Evolutionary conservation across 2,797 vertebrate genomes (phyloP), one percentile per base, ranked within the genome.

Genomic region (Rhabdomys pumilio): DNA sequence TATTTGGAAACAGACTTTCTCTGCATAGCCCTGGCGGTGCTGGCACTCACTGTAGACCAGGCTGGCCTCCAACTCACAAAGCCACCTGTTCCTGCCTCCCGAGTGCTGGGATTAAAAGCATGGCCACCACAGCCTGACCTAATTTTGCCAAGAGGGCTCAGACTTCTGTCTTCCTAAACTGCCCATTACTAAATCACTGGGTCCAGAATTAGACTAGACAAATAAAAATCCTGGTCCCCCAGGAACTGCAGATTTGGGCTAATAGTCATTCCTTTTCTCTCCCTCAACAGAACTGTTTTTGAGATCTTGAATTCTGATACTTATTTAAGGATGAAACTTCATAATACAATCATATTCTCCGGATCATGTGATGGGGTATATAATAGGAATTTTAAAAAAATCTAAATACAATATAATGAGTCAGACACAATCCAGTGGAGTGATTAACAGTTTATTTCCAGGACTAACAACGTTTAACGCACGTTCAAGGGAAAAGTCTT

Each of bases 361-460:
- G 57, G 85, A 31, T 90, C 57, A 65, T 31, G 85, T 11, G 47
- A 5, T 29, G 41, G 14, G 8, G 14, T 11, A 1, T 19, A 34
- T 26, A 57, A 75, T 0, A 89, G 17, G 9, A 65, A 57, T 67
- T 76, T 12, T 6, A 3, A 63, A 82, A 82, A 90, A 53, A 61
- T 79, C 84, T 92, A 88, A 93, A 79, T 53, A 92, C 47, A 96
- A 85, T 31, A 61, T 59, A 92, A 57, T 89, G 73, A 97, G 47
- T 88, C 92, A 90, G 90, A 96, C 38, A 93, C 67, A 90, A 94
- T 47, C 95, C 81, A 83, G 88, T 44, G 20, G 59, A 85, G 77
- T 84, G 24, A 57, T 95, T 41, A 81, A 91, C 63, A 63, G 41
- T 93, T 96, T 96, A 96, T 94, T 96, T 96, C 47, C 55, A 29